phyloP scores from a whole-genome alignment of 2,888 invertebrate genomes.

The Eurytoma adleriae region DNA sequence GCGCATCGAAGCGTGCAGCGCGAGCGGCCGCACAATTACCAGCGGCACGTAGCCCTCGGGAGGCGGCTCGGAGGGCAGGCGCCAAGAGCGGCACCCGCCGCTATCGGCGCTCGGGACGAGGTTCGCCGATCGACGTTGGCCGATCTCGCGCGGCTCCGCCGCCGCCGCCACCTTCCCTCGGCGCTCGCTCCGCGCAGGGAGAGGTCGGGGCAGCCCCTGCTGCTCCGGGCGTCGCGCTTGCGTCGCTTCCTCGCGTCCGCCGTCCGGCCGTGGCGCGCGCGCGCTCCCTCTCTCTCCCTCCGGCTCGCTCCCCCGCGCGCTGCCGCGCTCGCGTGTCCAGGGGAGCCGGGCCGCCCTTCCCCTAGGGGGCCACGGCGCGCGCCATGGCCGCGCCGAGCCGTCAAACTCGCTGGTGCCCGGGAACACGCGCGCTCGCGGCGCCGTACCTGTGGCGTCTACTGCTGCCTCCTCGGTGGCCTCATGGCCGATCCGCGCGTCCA shows the following conservation, averaged over 20 bases:
- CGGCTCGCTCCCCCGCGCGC: neutral
- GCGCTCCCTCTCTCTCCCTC: neutral
- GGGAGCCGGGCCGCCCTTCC: neutral
- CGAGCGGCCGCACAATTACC: too few relatives aligned
- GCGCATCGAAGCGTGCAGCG: neutral
- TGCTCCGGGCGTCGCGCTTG: neutral
- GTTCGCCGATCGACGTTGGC: constrained; percentile 24
- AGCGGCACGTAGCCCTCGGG: neutral
- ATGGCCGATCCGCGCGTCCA: constrained; percentile 69
- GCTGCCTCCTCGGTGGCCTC: constrained; percentile 67
- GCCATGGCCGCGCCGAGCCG: constrained; percentile 75
- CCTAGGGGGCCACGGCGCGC: constrained; percentile 63
- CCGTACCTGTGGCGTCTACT: constrained; percentile 67
- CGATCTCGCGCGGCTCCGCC: constrained; percentile 14
- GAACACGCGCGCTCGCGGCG: constrained; percentile 8
- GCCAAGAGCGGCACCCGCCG: neutral
- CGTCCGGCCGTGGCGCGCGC: neutral
- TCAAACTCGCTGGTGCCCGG: constrained; percentile 65
- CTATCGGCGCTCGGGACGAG: neutral
- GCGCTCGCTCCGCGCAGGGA: neutral
- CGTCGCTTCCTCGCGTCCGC: constrained; percentile 23
- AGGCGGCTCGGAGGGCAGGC: neutral
- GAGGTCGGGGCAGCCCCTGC: constrained; percentile 4
- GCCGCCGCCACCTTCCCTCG: constrained; percentile 1
- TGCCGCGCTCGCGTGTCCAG: neutral